Conservation (phyloP, 1,140 invertebrate species). For the Rhyacophila brunnea region DNA sequence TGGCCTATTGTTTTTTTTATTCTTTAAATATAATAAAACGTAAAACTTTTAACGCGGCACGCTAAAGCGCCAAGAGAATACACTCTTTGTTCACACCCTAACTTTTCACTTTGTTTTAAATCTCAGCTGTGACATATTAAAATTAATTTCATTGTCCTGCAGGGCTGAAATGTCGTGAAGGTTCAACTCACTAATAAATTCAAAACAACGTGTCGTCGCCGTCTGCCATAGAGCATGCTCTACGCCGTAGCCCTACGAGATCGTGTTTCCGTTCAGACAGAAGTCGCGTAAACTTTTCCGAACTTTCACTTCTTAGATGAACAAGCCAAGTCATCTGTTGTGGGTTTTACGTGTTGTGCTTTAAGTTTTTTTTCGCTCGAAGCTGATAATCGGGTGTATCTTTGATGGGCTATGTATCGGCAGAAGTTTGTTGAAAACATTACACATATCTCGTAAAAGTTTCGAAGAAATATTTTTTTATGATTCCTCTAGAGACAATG, state of each 20-base stretch:
- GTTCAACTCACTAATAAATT: background rate
- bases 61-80: too few relatives aligned
- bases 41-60: too few relatives aligned
- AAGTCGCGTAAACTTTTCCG: conserved; percentile 2
- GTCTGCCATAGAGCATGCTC: background rate
- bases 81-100: background rate
- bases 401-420: too few relatives aligned
- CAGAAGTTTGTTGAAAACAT: too few relatives aligned
- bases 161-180: background rate
- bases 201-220: background rate
- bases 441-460: too few relatives aligned
- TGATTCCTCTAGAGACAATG: too few relatives aligned
- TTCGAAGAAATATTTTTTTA: too few relatives aligned
- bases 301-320: background rate
- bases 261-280: conserved; percentile 1
- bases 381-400: too few relatives aligned
- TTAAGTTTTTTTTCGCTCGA: too few relatives aligned
- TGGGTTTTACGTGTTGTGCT: background rate
- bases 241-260: background rate
- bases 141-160: conserved; percentile 15
- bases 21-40: too few relatives aligned
- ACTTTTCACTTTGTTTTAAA: conserved; percentile 1
- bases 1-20: too few relatives aligned
- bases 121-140: conserved; percentile 10
- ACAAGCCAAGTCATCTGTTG: background rate